Evolutionary conservation across 2,113 vertebrate species (phyloP), one percentile per base, ranked within the genome.

Genomic region (Ursus arctos): DNA sequence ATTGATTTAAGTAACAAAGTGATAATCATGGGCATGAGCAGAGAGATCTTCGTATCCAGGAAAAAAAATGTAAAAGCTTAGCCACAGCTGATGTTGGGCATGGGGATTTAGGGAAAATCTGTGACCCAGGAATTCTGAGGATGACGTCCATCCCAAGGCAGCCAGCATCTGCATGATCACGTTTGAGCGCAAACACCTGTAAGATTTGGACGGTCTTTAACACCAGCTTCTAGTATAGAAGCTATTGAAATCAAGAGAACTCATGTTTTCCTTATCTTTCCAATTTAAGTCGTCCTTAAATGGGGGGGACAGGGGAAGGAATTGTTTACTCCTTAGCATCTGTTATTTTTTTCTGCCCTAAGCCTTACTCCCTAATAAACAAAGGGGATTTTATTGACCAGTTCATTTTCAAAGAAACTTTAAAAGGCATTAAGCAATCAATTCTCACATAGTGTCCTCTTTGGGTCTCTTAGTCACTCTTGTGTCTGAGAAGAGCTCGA

Each of bases 331-430:
- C 16, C 28, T 96, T 53, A 72, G 31, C 80, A 71, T 72, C n/a
- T 91, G 74, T 59, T 88, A 69, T 7, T 93, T 13, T 15, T 85
- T 93, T 88, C 71, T 90, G 53, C 88, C 92, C 28, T 12, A 65
- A 74, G 59, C 21, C 9, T 6, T 36, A 40, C n/a, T 61, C 28
- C 13, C 65, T 92, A 81, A 43, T 86, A 94, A 93, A 93, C 55
- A 89, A 79, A 95, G 19, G 33, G 28, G 59, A 63, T 83, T 86
- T 77, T 96, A 96, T 96, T 94, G 93, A 98, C 31, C 82, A 94
- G 85, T 89, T 97, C 95, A 86, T 97, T 97, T 97, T 92, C 95
- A 96, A 79, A 57, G 79, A 88, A 74, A 87, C 51, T 96, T 95
- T 83, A 96, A 95, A 89, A 86, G 61, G 43, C 72, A 86, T 85